phyloP scores from a whole-genome alignment of 2,113 vertebrate genomes.

The Psophia crepitans region DNA sequence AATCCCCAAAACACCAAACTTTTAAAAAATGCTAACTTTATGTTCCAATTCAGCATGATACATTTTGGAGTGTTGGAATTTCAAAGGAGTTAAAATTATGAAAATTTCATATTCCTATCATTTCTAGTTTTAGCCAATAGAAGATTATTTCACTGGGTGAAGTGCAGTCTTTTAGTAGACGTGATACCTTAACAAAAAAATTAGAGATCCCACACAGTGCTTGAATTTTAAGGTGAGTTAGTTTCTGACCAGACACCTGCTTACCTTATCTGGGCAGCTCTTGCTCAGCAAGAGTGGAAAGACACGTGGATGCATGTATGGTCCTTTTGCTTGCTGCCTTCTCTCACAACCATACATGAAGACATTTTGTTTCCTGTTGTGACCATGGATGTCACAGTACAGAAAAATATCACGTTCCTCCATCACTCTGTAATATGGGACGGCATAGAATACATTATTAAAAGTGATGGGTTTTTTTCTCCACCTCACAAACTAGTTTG shows the following conservation, averaged over 20 bases:
- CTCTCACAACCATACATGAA: conserved; percentile 78
- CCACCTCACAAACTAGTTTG: background rate
- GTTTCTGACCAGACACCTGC: background rate
- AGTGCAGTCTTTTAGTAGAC: background rate
- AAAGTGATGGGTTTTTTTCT: background rate
- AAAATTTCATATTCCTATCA: background rate
- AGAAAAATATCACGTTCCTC: conserved; percentile 70
- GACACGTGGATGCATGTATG: conserved; percentile 42
- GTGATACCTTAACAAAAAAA: background rate
- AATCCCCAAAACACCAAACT: background rate
- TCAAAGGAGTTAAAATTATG: background rate
- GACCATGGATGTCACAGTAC: conserved; percentile 81
- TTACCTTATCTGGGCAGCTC: conserved; percentile 78
- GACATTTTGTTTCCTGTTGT: conserved; percentile 78
- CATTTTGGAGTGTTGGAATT: background rate
- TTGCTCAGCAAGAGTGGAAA: conserved; percentile 80
- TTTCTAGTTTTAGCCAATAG: background rate
- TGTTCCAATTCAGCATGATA: background rate
- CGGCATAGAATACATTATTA: background rate
- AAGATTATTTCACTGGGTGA: background rate
- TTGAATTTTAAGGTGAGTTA: background rate
- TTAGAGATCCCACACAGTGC: background rate
- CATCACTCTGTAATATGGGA: conserved; percentile 66
- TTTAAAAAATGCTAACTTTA: background rate
- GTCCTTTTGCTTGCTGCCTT: background rate